These are phyloP conservation scores for Myodes glareolus DNA, from an alignment of 2,113 vertebrate genomes.

Conservation along the genomic window DNA sequence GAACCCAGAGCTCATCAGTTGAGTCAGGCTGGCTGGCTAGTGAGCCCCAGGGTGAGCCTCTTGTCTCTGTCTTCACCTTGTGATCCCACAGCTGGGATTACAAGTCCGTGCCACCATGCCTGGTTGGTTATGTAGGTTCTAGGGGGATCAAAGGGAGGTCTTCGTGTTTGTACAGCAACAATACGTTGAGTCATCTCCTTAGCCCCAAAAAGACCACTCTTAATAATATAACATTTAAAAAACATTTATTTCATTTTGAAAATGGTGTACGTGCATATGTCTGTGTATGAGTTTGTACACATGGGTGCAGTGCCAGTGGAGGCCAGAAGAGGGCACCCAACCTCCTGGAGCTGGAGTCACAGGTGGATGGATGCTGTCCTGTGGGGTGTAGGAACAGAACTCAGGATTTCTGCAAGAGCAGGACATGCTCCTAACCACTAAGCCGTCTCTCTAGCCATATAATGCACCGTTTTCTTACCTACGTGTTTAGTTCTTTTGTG, in stretches of 20 bases:
- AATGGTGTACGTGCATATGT: not conserved
- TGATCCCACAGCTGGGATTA: not conserved
- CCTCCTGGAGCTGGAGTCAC: not conserved
- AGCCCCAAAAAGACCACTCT: not conserved
- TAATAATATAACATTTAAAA: not conserved
- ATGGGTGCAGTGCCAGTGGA: not conserved
- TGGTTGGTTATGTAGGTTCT: not conserved
- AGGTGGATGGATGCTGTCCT: not conserved
- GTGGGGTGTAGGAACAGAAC: not conserved
- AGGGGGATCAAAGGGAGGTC: not conserved
- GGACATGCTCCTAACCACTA: not conserved
- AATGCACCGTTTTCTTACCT: constrained; percentile 18
- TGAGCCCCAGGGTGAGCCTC: not conserved
- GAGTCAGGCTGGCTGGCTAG: not conserved
- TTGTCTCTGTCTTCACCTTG: not conserved
- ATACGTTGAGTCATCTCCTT: not conserved
- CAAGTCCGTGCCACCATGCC: no score
- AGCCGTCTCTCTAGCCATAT: not conserved
- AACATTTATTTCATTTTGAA: not conserved
- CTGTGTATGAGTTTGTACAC: not conserved
- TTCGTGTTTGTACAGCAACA: no score
- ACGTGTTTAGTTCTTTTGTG: constrained; percentile 1
- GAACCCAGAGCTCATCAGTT: not conserved
- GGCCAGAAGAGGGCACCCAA: not conserved
- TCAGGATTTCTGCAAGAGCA: not conserved